Percentiles rank a stretch among this genome's conserved stretches.
These are phyloP conservation scores for Quadroppia sp. DNA, from an alignment of 2,888 invertebrate species.

Conservation along the genomic window DNA sequence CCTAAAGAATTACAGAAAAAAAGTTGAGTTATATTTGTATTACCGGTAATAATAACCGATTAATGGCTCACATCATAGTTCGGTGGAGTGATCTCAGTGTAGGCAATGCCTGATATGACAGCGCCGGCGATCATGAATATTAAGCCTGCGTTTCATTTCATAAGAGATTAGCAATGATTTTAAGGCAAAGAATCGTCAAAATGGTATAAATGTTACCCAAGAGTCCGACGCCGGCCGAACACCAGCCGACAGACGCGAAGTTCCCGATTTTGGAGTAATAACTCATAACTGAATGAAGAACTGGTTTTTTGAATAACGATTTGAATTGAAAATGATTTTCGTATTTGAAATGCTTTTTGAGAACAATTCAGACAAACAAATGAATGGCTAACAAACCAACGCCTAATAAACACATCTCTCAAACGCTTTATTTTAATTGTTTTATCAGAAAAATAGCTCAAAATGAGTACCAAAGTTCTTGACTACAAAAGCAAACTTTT, in stretches of 20 bases:
- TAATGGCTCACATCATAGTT: conserved; percentile 45
- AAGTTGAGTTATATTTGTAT: background rate
- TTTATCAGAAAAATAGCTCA: conserved; percentile 7
- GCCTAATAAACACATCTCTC: conserved; percentile 4
- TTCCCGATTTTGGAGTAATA: conserved; percentile 44
- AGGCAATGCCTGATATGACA: conserved; percentile 47
- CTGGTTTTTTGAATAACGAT: too few species aligned
- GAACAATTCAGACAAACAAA: conserved; percentile 20
- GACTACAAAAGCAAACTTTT: conserved; percentile 2
- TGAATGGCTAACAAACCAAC: conserved; percentile 18
- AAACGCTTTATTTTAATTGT: background rate
- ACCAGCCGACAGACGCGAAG: conserved; percentile 45
- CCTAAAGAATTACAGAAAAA: conserved; percentile 21
- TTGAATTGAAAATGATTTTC: too few species aligned
- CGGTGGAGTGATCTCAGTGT: conserved; percentile 48
- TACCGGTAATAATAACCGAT: background rate
- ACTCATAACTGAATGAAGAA: conserved; percentile 38
- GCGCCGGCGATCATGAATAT: conserved; percentile 47
- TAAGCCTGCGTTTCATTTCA: conserved; percentile 42
- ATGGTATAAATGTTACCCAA: conserved; percentile 22
- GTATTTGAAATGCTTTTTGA: too few species aligned
- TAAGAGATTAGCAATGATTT: background rate
- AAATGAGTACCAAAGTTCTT: conserved; percentile 28
- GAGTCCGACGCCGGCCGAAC: conserved; percentile 44
- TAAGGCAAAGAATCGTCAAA: background rate